Base-by-base conservation (phyloP, 2,888 invertebrate species). In the Criorhina ranunculi region DNA sequence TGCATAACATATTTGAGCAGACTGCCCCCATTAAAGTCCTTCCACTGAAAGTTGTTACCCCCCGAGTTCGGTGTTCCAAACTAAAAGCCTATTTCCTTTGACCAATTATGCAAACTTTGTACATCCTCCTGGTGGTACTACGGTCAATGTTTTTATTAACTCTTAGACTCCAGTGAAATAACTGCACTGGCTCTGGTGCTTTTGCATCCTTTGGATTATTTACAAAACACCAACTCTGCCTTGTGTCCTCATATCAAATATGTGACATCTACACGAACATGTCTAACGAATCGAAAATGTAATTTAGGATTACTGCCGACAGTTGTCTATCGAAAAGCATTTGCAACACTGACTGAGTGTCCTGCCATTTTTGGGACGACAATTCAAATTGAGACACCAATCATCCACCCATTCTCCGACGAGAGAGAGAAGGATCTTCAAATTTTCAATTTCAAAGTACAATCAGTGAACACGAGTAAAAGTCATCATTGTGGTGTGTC, bases 251-350 rank as follows among this genome's bases (percentile, higher is more conserved):
- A 24, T 7, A 12, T 40, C 57, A 37, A 64, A 37, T 31, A 60
- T 69, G 42, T 53, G 53, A 44, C 31, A 57, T 55, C 75, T 62
- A 55, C 49, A 79, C 24, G 24, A 24, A 44, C 24, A 33, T 64
- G 40, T 35, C 42, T 8, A 59, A 59, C 66, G 59, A 59, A 59
- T 66, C 66, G 66, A 53, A 72, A 72, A 72, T 59, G 57, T 66
- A 79, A 73, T 59, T 70, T 69, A n/a, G 31, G 51, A 66, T 53
- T 51, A 40, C 37, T 8, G 24, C 5, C 33, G 8, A 44, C 33
- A 53, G 12, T 15, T 11, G 60, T 44, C 44, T 57, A 60, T n/a
- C 59, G 53, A 53, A 35, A 35, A 31, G 15, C 8, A 40, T 42
- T 19, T 4, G 7, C 9, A 19, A 2, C 5, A 5, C 24, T 5